These are phyloP conservation scores for Atta cephalotes DNA, from an alignment of 1,140 invertebrate species.

Conservation along the genomic window DNA sequence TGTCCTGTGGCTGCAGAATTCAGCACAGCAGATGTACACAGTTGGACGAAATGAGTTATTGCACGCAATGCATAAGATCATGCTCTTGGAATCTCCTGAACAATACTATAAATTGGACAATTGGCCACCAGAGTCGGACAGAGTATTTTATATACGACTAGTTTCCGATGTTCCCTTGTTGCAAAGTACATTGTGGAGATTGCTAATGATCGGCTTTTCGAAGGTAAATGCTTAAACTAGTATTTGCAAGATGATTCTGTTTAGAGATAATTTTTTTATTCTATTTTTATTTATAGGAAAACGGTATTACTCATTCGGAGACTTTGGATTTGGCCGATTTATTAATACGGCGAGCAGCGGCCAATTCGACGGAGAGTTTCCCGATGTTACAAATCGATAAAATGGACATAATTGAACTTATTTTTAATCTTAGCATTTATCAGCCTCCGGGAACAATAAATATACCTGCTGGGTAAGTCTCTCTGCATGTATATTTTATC, in stretches of 20 bases:
- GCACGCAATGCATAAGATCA: constrained; percentile 94
- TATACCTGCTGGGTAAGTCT: constrained; percentile 90
- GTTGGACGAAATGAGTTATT: constrained; percentile 91
- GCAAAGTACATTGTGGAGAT: constrained; percentile 93
- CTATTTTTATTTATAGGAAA: constrained; percentile 87
- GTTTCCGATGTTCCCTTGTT: constrained; percentile 95
- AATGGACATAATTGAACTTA: constrained; percentile 94
- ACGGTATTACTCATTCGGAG: constrained; percentile 93
- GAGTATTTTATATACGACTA: constrained; percentile 92
- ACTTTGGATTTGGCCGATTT: constrained; percentile 95
- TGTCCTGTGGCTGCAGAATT: constrained; percentile 94
- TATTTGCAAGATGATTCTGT: not conserved
- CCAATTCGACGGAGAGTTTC: constrained; percentile 89
- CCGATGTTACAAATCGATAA: constrained; percentile 92
- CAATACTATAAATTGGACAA: constrained; percentile 96
- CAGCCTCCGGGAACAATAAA: constrained; percentile 97
- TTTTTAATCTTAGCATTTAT: constrained; percentile 96
- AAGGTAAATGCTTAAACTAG: constrained; percentile 86
- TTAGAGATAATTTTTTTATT: not conserved
- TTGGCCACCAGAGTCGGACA: constrained; percentile 96
- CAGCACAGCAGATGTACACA: constrained; percentile 91
- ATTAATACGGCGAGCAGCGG: constrained; percentile 93
- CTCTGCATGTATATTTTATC: constrained; percentile 29
- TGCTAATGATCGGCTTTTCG: constrained; percentile 94
- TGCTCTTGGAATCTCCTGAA: constrained; percentile 94